Evolutionary conservation across 2,888 invertebrate species (phyloP).

Genomic region (Branchipolynoe longqiensis): DNA sequence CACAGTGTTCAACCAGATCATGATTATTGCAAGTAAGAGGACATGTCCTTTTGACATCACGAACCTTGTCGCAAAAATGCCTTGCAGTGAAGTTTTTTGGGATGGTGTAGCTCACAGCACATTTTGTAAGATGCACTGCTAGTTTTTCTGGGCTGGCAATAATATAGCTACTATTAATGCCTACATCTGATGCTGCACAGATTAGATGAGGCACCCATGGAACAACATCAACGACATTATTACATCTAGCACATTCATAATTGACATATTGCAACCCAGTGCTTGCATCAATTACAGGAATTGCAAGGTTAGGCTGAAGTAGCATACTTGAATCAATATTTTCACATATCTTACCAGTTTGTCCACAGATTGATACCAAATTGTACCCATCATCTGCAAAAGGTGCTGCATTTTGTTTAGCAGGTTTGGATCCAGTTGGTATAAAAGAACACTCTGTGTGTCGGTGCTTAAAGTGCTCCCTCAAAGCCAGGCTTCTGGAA

Average conservation of each 20-base stretch:
- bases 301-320: slow-evolving; percentile 19
- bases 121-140: not conserved
- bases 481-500: not conserved
- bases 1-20: not conserved
- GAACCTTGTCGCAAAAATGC: not conserved
- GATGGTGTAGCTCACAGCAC: not conserved
- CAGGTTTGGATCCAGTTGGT: too few relatives aligned
- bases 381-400: too few relatives aligned
- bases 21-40: not conserved
- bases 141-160: too few relatives aligned
- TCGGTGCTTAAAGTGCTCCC: not conserved
- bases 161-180: too few relatives aligned
- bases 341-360: slow-evolving; percentile 18
- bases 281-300: slow-evolving; percentile 5
- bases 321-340: not conserved
- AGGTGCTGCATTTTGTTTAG: not conserved
- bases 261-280: slow-evolving; percentile 23
- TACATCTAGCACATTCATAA: slow-evolving; percentile 34
- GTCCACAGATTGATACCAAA: slow-evolving; percentile 18
- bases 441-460: not conserved
- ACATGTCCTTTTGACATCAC: not conserved
- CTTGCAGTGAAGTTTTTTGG: not conserved
- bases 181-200: not conserved
- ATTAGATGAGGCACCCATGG: slow-evolving; percentile 1
- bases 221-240: not conserved